Evolutionary conservation across 2,797 vertebrate species (phyloP), one percentile per base, ranked within the genome.

Genomic region (Sorex maritimensis): DNA sequence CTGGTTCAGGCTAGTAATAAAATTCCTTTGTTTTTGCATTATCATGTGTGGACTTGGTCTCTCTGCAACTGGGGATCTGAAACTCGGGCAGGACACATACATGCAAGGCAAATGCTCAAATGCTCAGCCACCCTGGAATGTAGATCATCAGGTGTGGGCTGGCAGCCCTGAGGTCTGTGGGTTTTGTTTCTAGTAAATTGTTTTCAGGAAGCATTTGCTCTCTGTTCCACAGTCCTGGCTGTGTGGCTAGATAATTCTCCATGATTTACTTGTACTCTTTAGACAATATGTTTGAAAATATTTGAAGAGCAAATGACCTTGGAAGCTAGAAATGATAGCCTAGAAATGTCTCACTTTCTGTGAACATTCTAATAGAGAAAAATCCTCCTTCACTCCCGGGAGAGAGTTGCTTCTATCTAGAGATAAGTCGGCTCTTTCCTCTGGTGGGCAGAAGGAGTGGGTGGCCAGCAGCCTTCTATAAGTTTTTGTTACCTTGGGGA

Each of bases 251-350:
- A 44, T 38, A 74, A 44, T 78, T 74, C 2, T 58, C n/a, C 7
- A n/a, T 6, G 46, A 26, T 13, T 44, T 92, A 63, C 46, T 65
- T 80, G 2, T 8, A 30, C 10, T 61, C 44, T 52, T 68, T 19
- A 34, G 19, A 63, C 38, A 61, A 38, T 89, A 49, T 46, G 24
- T 69, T 87, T 46, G 71, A 82, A n/a, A 38, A 69, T 68, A n/a
- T 80, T 68, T 67, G 68, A 79, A 83, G 46, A 86, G 38, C 26
- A 61, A 95, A 81, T 72, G 68, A 61, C 34, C 38, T 71, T 67
- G 82, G 65, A 92, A 73, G 24, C 46, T 46, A 69, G n/a, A 88
- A 30, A 55, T 87, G 65, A 87, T 58, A 69, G 28, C 67, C 46
- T 65, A 71, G 71, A 65, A 58, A 65, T 15, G 4, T 41, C 34